Base-by-base conservation (phyloP, 1,140 invertebrate genomes). In the Homalodisca vitripennis region DNA sequence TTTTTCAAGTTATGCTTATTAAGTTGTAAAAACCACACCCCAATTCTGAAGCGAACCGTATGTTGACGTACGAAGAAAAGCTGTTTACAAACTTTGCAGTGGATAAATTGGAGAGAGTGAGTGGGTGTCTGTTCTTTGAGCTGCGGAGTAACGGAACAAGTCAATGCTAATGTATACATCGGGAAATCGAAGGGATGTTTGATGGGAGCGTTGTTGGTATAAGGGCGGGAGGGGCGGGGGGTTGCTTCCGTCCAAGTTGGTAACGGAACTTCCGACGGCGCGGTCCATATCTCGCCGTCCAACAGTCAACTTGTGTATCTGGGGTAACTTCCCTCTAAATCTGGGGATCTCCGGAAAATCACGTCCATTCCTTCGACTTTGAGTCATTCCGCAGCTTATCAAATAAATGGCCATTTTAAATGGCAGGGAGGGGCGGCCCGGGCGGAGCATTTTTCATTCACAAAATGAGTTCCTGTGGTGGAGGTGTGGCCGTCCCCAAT, bases 361-460 rank as follows among this genome's bases (percentile, higher is more conserved):
- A 6, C 26, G 10, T 22, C 10, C 55, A 3, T 22, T 27, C 14
- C 55, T 10, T 6, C 34, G 34, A 41, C 34, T 41, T 41, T 41
- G 34, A 60, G 22, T 60, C 55, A 60, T 60, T 60, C 55, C 48
- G 13, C 55, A 60, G 55, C 55, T 60, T 60, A 60, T 60, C 55
- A 60, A 60, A 6, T 13, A 24, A 60, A 60, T 60, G 55, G 55
- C 55, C 26, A 60, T 26, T 60, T 60, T 27, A n/a, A 13, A 6
- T 3, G 24, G 26, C 24, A 3, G 2, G 24, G 26, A 30, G 27
- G 48, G 48, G 6, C 48, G 17, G 6, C 6, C 6, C 6, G 34
- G 17, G 14, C 2, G n/a, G 48, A 3, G n/a, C 48, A 51, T 51
- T 51, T 51, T 51, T 51, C 48, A 51, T 51, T 51, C 48, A 3